Evolutionary conservation across 2,888 invertebrate genomes (phyloP).

Genomic region (Eupsilia transversa): DNA sequence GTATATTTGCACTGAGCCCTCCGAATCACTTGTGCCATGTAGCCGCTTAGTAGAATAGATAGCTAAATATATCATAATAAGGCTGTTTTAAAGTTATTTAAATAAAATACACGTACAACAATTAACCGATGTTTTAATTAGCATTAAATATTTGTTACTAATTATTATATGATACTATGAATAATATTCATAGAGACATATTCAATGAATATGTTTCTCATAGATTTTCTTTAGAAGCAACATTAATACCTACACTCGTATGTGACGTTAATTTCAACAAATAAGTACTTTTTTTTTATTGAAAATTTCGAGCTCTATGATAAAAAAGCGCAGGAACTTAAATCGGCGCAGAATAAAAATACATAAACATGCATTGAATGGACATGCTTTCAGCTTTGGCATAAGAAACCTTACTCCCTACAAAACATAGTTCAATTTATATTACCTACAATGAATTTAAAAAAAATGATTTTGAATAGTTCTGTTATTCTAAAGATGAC

Average conservation of each 20-base stretch:
- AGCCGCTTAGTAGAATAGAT: constrained; percentile 71
- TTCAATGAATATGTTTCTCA: neutral
- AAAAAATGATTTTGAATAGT: constrained; percentile 1
- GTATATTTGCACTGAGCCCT: constrained; percentile 76
- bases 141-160: neutral
- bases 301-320: too few species aligned
- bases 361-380: neutral
- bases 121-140: constrained; percentile 36
- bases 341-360: neutral
- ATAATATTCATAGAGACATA: too few species aligned
- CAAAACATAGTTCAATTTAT: constrained; percentile 2
- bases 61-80: constrained; percentile 68
- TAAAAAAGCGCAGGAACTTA: neutral
- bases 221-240: neutral
- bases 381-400: constrained; percentile 14
- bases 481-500: neutral
- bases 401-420: neutral
- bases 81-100: constrained; percentile 59
- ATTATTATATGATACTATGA: neutral
- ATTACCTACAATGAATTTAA: too few species aligned
- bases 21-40: constrained; percentile 77
- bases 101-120: constrained; percentile 58
- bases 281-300: neutral
- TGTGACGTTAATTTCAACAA: constrained; percentile 2
- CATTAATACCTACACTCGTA: neutral